Conservation (phyloP, 2,888 invertebrate species). For the Zaprionus obscuricornis region DNA sequence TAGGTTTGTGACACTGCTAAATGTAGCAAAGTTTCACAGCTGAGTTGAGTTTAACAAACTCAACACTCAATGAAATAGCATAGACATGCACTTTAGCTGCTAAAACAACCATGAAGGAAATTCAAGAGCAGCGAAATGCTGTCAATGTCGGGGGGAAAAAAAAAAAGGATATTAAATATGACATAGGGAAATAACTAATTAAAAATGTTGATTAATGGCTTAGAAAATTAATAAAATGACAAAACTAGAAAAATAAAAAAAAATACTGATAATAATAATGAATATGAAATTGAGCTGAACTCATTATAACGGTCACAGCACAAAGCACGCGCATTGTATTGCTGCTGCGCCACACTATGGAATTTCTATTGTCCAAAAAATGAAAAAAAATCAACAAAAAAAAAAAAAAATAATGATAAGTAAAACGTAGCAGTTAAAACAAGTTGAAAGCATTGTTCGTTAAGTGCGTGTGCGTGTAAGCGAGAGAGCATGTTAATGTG, state of each 20-base stretch:
- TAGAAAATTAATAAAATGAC: neutral
- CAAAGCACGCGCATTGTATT: constrained; percentile 42
- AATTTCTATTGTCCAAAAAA: constrained; percentile 52
- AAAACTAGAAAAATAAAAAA: too few species aligned
- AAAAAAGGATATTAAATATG: neutral
- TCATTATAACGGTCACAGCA: constrained; percentile 45
- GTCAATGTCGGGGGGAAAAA: neutral
- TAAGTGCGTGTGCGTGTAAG: constrained; percentile 13
- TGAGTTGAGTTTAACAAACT: neutral
- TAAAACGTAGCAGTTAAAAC: constrained; percentile 49
- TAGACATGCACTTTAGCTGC: neutral
- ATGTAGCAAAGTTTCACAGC: neutral
- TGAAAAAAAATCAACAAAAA: neutral
- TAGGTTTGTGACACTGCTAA: neutral
- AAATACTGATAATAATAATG: too few species aligned
- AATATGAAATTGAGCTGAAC: constrained; percentile 27
- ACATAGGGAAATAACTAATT: neutral
- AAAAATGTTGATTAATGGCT: neutral
- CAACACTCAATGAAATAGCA: neutral
- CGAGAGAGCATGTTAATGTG: too few species aligned
- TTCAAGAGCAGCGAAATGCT: neutral
- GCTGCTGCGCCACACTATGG: constrained; percentile 30
- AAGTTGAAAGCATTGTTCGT: constrained; percentile 38
- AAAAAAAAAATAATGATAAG: constrained; percentile 25
- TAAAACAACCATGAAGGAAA: neutral